phyloP scores from a whole-genome alignment of 2,888 invertebrate species.

The Scelioninae gen. 2 region DNA sequence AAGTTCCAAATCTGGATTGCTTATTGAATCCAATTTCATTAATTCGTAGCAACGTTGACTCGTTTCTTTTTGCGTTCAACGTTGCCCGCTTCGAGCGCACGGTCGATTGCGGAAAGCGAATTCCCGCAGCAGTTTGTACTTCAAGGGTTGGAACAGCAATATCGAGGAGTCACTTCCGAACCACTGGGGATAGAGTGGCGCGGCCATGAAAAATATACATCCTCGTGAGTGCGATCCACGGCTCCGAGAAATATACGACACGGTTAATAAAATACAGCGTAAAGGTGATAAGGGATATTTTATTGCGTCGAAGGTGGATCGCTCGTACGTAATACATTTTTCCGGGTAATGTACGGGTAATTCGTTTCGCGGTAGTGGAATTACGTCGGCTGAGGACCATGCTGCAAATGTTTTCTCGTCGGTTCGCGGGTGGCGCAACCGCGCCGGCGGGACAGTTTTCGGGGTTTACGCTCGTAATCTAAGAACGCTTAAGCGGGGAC shows the following conservation, averaged over 20 bases:
- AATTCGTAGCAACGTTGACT: no score
- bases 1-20: no score
- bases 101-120: neutral
- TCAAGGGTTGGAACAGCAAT: slow-evolving; percentile 26
- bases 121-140: slow-evolving; percentile 16
- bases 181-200: slow-evolving; percentile 35
- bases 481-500: no score
- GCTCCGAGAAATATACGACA: slow-evolving; percentile 41
- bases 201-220: slow-evolving; percentile 44
- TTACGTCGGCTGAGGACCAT: slow-evolving; percentile 33
- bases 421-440: no score
- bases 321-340: slow-evolving; percentile 53
- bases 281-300: slow-evolving; percentile 56
- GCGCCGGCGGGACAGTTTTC: no score
- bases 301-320: slow-evolving; percentile 50
- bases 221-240: slow-evolving; percentile 37
- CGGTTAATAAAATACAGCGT: slow-evolving; percentile 51
- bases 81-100: no score
- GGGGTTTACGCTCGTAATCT: no score
- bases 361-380: slow-evolving; percentile 25
- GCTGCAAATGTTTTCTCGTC: no score
- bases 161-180: slow-evolving; percentile 39
- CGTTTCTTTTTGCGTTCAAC: no score
- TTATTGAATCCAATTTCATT: no score
- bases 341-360: slow-evolving; percentile 37